Base-by-base conservation (phyloP, 2,113 vertebrate genomes). In the Cricetomys ansorgei region DNA sequence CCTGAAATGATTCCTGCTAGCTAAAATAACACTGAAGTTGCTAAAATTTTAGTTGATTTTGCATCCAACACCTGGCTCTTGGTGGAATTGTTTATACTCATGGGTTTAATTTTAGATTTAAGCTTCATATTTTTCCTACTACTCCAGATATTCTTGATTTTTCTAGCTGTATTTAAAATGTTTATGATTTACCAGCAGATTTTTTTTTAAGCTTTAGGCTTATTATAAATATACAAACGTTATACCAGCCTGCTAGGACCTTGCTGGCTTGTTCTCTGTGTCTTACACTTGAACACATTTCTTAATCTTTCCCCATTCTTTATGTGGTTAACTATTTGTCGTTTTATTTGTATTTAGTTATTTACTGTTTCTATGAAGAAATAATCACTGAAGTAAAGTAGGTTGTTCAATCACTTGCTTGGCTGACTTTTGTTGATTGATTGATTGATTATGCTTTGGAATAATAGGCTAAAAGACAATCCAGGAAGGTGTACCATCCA, bases 41-140 rank as follows among this genome's bases (percentile, higher is more conserved):
- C 95, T 92, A 95, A 95, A 92, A 97, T 96, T 95, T 96, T 94
- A 92, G 96, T 97, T 95, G 97, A 70, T 97, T 96, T 97, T 97
- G 75, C 62, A 95, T 96, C 92, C 96, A 96, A 95, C 97, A 98
- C 97, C 97, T 98, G 97, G 97, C 97, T 97, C 90, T 92, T 95
- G 62, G 95, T 96, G 92, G 95, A 97, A 94, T 95, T 98, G 97
- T 98, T 98, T 97, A 96, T 97, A 98, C 97, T 98, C 85, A 5
- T 97, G 85, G 76, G 75, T 96, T 94, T 97, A 98, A 98, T 97
- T 98, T 97, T 97, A 98, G 96, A 97, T 76, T 95, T 86, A 91
- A 95, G 94, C 94, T 98, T 97, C 94, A 94, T 95, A 94, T 97
- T 97, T 98, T 96, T 70, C 59, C 69, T 97, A 96, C 97, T 97